Evolutionary conservation across 1,140 invertebrate genomes (phyloP), one percentile per base, ranked within the genome.

Genomic region (Orius insidiosus): DNA sequence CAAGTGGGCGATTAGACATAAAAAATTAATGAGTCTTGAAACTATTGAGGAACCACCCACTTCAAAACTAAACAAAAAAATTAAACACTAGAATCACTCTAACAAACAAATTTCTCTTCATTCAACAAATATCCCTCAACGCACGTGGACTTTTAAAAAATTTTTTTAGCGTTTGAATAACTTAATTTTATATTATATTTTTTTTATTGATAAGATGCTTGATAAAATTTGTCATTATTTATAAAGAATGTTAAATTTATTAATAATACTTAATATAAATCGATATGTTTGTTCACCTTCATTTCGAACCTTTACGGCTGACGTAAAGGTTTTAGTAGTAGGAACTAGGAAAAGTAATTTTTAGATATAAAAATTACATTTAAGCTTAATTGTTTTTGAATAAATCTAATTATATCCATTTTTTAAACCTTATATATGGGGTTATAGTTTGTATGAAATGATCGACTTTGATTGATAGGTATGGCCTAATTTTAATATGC

Each of bases 261-360:
- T 24, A 24, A 24, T 4, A 24, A 24, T 4, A 24, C 7, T 24
- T 4, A 24, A 24, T 4, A 4, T 24, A 24, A 24, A 39, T 14
- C 14, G 18, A 39, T 39, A 8, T 18, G 18, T 18, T 2, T 8
- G 18, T 39, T 39, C 14, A 16, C 37, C 9, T 39, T 39, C 37
- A 13, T 9, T 39, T 18, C 37, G 9, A 40, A 40, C 9, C 39
- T 40, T 40, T 3, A 19, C 4, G 30, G 30, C 10, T 40, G 39
- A 19, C 18, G 18, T 40, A 19, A 7, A 24, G 24, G 24, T 24
- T 24, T 24, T 24, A 3, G 1, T 40, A 19, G 39, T 40, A 40
- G 30, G n/a, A n/a, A n/a, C n/a, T n/a, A 40, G 18, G 14, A 10
- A 40, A 10, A 40, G 18, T 40, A 40, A 40, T 19, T 40, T 18